Conservation (phyloP, 2,888 invertebrate genomes). For the Polyommatus iphigenia region DNA sequence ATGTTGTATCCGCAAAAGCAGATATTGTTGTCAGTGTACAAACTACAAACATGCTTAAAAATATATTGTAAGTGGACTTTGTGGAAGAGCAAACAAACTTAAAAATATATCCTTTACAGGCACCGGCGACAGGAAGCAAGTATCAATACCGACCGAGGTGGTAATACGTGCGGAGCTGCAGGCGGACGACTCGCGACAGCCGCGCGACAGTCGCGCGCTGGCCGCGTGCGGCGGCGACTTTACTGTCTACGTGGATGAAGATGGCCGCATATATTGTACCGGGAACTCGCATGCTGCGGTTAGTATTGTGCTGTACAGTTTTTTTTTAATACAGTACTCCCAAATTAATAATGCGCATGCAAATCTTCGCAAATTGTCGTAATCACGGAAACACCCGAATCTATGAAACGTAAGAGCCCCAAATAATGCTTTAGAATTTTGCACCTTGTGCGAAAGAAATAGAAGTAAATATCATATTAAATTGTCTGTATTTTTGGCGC, state of each 20-base stretch:
- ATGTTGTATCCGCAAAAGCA: too few species aligned
- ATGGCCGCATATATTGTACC: constrained; percentile 86
- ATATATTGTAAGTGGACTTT: neutral
- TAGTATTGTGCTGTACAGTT: constrained; percentile 32
- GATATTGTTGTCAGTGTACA: too few species aligned
- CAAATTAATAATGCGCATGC: too few species aligned
- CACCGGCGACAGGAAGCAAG: constrained; percentile 83
- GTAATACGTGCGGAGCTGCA: constrained; percentile 48
- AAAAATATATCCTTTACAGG: constrained; percentile 47
- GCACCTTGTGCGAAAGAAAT: too few species aligned
- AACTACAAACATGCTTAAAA: neutral
- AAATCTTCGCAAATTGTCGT: too few species aligned
- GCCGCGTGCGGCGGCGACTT: constrained; percentile 89
- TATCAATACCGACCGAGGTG: constrained; percentile 78
- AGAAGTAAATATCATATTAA: too few species aligned
- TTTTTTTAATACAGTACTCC: too few species aligned
- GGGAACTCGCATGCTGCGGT: constrained; percentile 82
- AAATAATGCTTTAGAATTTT: too few species aligned
- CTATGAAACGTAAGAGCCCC: too few species aligned
- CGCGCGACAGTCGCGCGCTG: constrained; percentile 46
- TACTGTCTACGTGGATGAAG: constrained; percentile 84
- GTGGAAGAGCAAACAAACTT: neutral
- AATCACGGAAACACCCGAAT: too few species aligned
- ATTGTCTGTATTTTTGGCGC: too few species aligned
- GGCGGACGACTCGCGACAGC: neutral